Evolutionary conservation across 92 coral and sea anemone genomes (phyloP).

Genomic region (Epizoanthus scotinus): DNA sequence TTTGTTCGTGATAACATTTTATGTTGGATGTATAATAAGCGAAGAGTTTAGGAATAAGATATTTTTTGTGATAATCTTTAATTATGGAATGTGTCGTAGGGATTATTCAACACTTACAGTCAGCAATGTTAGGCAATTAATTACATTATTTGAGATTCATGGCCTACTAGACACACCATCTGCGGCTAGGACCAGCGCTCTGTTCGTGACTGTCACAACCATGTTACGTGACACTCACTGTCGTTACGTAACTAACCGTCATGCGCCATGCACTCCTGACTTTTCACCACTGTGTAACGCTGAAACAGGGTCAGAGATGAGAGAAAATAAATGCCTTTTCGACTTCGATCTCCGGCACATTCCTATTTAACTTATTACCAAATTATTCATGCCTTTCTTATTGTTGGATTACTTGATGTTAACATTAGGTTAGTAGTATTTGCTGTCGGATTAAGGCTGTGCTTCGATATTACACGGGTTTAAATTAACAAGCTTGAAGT

Average conservation of each 20-base stretch:
- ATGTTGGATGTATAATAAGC: neutral
- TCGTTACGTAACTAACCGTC: slow-evolving; percentile 43
- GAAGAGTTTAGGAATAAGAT: neutral
- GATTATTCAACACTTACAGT: slow-evolving; percentile 21
- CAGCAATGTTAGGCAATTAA: slow-evolving; percentile 22
- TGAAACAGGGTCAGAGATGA: slow-evolving; percentile 47
- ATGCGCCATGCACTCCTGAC: slow-evolving; percentile 44
- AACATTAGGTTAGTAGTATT: neutral
- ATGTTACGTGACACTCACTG: slow-evolving; percentile 39
- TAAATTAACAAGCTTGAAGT: too few relatives aligned
- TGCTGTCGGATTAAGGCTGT: neutral
- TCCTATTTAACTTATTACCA: slow-evolving; percentile 10
- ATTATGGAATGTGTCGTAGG: neutral
- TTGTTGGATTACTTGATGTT: slow-evolving; percentile 18
- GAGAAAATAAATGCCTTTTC: slow-evolving; percentile 42
- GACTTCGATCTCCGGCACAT: slow-evolving; percentile 32
- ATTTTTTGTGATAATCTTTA: neutral
- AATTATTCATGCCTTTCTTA: neutral
- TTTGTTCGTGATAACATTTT: neutral
- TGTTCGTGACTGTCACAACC: slow-evolving; percentile 24
- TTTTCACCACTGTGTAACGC: slow-evolving; percentile 46
- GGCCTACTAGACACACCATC: slow-evolving; percentile 29
- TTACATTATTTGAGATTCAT: slow-evolving; percentile 18
- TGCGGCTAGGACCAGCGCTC: slow-evolving; percentile 15
- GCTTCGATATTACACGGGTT: neutral